Conservation (phyloP, 1,140 invertebrate genomes). For the Daktulosphaira vitifoliae region DNA sequence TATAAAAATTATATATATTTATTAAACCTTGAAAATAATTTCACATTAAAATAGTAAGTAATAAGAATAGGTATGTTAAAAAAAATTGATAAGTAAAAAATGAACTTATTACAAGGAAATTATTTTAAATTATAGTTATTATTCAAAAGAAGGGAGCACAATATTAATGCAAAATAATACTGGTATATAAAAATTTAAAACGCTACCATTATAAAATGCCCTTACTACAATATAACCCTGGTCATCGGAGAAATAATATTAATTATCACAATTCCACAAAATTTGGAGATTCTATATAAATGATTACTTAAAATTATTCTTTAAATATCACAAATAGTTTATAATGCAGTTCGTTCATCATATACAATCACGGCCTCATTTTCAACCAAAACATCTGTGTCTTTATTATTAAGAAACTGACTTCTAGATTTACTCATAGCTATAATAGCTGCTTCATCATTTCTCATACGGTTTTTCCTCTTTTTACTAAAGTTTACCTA, state of each 20-base stretch:
- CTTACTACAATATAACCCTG: too few relatives aligned
- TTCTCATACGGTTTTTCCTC: conserved; percentile 62
- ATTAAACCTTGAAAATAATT: too few relatives aligned
- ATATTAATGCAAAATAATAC: too few relatives aligned
- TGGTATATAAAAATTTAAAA: too few relatives aligned
- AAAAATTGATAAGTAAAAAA: too few relatives aligned
- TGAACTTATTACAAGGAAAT: too few relatives aligned
- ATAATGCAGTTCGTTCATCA: conserved; percentile 61
- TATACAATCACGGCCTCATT: conserved; percentile 65
- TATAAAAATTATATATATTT: too few relatives aligned
- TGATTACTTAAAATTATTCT: not conserved
- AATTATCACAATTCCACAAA: conserved; percentile 5
- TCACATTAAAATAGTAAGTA: too few relatives aligned
- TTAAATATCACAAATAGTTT: conserved; percentile 36
- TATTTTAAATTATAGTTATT: too few relatives aligned
- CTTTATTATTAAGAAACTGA: conserved; percentile 51
- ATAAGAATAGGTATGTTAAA: too few relatives aligned
- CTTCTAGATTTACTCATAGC: conserved; percentile 61
- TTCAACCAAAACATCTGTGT: conserved; percentile 51
- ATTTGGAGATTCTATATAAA: not conserved
- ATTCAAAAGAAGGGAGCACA: too few relatives aligned
- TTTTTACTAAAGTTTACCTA: conserved; percentile 63
- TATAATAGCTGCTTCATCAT: conserved; percentile 64
- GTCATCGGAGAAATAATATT: not conserved
- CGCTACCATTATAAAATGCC: too few relatives aligned